Evolutionary conservation across 2,113 vertebrate species (phyloP).

Genomic region (Sapajus apella): DNA sequence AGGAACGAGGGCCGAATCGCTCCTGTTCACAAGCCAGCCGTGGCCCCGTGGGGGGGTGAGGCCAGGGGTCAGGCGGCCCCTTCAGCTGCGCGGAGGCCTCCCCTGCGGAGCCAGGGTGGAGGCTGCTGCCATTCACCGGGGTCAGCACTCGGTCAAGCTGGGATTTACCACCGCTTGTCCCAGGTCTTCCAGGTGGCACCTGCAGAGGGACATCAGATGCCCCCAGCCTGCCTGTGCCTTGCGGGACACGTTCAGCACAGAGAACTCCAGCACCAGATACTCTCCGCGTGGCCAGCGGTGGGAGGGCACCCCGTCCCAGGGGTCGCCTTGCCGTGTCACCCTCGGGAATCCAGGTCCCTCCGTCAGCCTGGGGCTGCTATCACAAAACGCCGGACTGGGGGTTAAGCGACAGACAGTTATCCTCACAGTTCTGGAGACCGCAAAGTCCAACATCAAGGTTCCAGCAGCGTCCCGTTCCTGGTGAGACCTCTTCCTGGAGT

Average conservation of each 20-base stretch:
- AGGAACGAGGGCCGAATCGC: neutral
- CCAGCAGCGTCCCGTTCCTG: neutral
- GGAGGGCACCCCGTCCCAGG: neutral
- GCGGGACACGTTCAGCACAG: fast-evolving
- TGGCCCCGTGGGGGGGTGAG: neutral
- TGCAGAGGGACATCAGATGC: neutral
- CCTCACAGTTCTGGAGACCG: neutral
- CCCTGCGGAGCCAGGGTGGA: neutral
- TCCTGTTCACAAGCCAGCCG: neutral
- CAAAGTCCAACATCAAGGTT: neutral
- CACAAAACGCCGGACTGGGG: neutral
- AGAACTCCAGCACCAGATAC: neutral
- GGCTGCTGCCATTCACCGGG: too few relatives aligned
- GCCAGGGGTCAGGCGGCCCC: too few relatives aligned
- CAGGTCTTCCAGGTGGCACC: neutral
- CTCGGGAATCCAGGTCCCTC: neutral
- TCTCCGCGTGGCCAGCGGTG: fast-evolving
- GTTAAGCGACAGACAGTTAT: neutral
- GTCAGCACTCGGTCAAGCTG: neutral
- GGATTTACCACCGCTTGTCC: neutral
- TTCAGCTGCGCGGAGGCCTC: neutral
- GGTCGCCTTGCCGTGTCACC: neutral
- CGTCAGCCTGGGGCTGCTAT: neutral
- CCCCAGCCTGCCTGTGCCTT: fast-evolving
- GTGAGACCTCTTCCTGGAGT: neutral